A percentile compares a stretch with the other conserved stretches of the same genome.
phyloP scores from a whole-genome alignment of 2,797 vertebrate species.

The Odontamblyopus rebecca region DNA sequence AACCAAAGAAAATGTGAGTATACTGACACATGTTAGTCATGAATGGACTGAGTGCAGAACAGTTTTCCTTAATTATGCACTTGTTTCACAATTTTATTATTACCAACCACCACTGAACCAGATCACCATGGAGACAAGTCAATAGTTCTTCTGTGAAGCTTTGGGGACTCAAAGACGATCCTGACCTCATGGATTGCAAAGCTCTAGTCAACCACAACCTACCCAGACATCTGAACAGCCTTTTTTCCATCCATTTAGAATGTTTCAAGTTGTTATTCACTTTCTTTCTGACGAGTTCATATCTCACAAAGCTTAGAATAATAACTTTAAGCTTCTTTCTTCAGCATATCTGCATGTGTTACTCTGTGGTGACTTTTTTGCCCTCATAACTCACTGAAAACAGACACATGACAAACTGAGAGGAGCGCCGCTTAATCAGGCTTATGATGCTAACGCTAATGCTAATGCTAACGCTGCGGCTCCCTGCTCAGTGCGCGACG shows the following conservation, averaged over 20 bases:
- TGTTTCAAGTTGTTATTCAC: neutral
- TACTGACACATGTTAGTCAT: no score
- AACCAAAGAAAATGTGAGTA: no score
- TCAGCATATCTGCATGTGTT: neutral
- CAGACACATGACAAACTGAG: slow-evolving; percentile 32
- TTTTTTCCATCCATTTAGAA: neutral
- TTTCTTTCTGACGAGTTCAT: slow-evolving; percentile 18
- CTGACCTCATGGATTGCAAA: no score
- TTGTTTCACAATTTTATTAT: no score
- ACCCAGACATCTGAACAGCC: no score
- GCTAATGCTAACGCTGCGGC: slow-evolving; percentile 88
- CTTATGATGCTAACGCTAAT: slow-evolving; percentile 82
- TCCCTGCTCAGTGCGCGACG: slow-evolving; percentile 87
- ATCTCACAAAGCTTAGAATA: slow-evolving; percentile 21
- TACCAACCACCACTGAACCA: no score
- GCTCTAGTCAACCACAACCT: no score
- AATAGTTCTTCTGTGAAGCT: no score
- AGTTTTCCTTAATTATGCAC: no score
- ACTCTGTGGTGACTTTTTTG: neutral
- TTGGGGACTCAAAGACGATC: no score
- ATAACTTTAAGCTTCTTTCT: neutral
- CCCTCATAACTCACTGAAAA: slow-evolving; percentile 10
- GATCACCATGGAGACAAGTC: no score
- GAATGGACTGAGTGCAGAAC: no score
- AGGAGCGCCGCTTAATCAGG: slow-evolving; percentile 85